Evolutionary conservation across 2,888 invertebrate species (phyloP).

Genomic region (Sminthurinus aureus): DNA sequence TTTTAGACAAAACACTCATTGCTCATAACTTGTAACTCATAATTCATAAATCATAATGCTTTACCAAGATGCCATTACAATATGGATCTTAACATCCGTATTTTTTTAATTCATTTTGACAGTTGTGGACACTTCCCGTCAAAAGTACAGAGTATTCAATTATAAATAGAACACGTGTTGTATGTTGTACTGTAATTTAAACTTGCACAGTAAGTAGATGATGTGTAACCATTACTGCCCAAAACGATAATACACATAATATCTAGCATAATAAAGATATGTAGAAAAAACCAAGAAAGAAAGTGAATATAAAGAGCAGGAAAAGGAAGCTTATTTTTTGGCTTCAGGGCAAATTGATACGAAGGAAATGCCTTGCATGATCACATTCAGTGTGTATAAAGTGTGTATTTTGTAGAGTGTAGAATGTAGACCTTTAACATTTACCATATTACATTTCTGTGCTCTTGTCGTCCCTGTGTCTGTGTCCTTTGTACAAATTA

Average conservation of each 20-base stretch:
- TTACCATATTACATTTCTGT: too few species aligned
- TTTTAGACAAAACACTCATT: too few species aligned
- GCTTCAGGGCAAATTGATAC: conserved; percentile 14
- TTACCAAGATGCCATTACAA: background rate
- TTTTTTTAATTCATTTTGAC: background rate
- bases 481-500: too few species aligned
- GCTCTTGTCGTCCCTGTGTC: too few species aligned
- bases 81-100: background rate
- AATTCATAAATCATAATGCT: too few species aligned
- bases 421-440: too few species aligned
- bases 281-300: background rate
- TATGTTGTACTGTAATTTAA: background rate
- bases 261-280: conserved; percentile 2
- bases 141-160: background rate
- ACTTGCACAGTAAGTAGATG: too few species aligned
- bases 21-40: too few species aligned
- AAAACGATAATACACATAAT: background rate
- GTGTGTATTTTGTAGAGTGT: too few species aligned
- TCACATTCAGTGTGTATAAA: background rate
- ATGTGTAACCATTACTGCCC: too few species aligned
- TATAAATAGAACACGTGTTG: background rate
- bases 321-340: conserved; percentile 36
- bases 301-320: conserved; percentile 34
- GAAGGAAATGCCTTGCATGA: conserved; percentile 24
- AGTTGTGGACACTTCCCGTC: conserved; percentile 18